phyloP scores from a whole-genome alignment of 2,888 invertebrate species.

The Acheta domesticus region DNA sequence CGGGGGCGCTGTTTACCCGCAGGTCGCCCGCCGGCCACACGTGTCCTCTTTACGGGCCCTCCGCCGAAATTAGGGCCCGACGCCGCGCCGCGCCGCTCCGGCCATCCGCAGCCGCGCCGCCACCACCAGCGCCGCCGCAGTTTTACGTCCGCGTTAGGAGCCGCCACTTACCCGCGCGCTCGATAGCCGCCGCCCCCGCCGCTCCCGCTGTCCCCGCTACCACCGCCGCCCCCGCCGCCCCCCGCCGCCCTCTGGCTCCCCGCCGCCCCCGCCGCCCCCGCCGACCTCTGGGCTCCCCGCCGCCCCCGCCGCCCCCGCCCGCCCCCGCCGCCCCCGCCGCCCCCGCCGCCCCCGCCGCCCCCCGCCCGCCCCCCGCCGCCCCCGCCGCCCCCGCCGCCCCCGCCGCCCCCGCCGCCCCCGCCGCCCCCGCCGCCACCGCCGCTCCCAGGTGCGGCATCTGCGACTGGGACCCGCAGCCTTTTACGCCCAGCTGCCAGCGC shows the following conservation, averaged over 20 bases:
- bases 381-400: background rate
- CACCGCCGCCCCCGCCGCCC: too few species aligned
- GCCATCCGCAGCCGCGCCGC: background rate
- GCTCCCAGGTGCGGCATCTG: too few species aligned
- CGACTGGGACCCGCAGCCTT: too few species aligned
- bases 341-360: background rate
- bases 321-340: background rate
- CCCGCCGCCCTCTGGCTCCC: background rate
- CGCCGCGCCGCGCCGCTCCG: background rate
- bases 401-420: background rate
- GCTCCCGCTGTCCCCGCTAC: background rate
- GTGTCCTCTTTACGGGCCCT: constrained; percentile 11
- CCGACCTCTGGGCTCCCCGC: background rate
- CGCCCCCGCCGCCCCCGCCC: background rate
- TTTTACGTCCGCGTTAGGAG: constrained; percentile 2
- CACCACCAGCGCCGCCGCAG: background rate
- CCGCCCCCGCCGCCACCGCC: too few species aligned
- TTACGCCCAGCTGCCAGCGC: too few species aligned
- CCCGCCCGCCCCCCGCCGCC: background rate
- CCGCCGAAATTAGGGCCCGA: background rate
- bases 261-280: background rate
- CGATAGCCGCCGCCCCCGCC: background rate
- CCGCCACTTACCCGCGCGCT: background rate
- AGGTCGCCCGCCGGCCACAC: constrained; percentile 4
- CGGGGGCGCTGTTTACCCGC: background rate